A percentile compares a stretch with the other conserved stretches of the same genome.
Conservation (phyloP, 2,888 invertebrate species). For the Phytoseiulus persimilis region DNA sequence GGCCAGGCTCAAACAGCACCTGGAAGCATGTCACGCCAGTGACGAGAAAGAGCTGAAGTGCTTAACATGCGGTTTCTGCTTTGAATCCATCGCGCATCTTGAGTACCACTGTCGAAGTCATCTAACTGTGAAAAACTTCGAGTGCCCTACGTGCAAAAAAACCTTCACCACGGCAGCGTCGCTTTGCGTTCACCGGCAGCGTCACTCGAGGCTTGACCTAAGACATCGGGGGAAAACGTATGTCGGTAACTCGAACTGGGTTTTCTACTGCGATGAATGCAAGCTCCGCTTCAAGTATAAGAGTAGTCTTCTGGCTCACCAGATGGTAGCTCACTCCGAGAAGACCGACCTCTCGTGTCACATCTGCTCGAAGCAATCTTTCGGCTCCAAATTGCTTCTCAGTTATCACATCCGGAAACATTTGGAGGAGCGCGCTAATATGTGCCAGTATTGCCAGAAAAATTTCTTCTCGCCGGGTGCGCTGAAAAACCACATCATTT, state of each 20-base stretch:
- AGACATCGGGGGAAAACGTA: background rate
- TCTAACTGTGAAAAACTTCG: conserved; percentile 12
- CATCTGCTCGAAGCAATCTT: background rate
- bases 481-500: conserved; percentile 15
- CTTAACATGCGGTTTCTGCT: background rate
- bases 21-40: conserved; percentile 16
- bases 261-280: conserved; percentile 26
- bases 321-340: background rate
- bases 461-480: conserved; percentile 16
- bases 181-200: conserved; percentile 25
- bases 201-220: background rate
- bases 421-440: background rate
- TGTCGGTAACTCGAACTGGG: conserved; percentile 11
- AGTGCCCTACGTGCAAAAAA: conserved; percentile 8
- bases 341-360: background rate
- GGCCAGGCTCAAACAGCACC: background rate
- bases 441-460: conserved; percentile 11
- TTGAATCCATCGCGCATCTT: conserved; percentile 15
- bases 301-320: conserved; percentile 28
- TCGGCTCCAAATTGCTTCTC: conserved; percentile 19
- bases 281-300: conserved; percentile 15
- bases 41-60: conserved; percentile 11
- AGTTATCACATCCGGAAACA: conserved; percentile 32
- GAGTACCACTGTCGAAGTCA: conserved; percentile 26
- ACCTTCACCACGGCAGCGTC: conserved; percentile 26